phyloP scores from a whole-genome alignment of 2,797 vertebrate genomes.

The Hypotaenidia philippensis region DNA sequence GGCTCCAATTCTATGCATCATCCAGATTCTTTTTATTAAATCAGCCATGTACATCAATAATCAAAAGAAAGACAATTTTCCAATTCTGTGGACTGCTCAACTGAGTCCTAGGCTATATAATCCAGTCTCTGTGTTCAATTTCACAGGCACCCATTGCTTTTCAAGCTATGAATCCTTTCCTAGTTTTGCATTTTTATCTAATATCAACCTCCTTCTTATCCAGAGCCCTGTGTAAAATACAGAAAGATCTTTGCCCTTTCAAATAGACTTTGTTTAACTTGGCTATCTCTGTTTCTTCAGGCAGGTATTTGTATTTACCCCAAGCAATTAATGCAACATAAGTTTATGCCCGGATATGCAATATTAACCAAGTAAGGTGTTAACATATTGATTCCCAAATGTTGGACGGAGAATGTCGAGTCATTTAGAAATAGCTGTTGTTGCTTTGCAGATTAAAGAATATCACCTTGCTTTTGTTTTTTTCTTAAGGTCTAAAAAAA shows the following conservation, averaged over 20 bases:
- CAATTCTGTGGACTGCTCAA: not conserved
- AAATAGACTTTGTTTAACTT: conserved; percentile 1
- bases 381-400: not conserved
- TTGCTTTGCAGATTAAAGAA: not conserved
- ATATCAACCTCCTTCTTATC: not conserved
- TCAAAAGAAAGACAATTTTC: conserved; percentile 31
- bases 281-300: not conserved
- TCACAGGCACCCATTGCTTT: not conserved
- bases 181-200: not conserved
- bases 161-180: not conserved
- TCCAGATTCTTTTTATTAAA: conserved; percentile 39
- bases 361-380: not conserved
- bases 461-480: not conserved
- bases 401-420: not conserved
- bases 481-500: not conserved
- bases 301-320: rapidly evolving
- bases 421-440: not conserved
- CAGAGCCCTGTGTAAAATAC: not conserved
- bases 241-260: not conserved
- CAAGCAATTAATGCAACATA: not conserved
- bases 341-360: not conserved
- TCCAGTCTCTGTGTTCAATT: not conserved
- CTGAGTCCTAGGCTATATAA: not conserved
- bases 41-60: conserved; percentile 25
- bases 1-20: not conserved